Percentiles rank a stretch among this genome's conserved stretches.
Evolutionary conservation across 2,797 vertebrate species (phyloP).

Genomic region (Prionace glauca): DNA sequence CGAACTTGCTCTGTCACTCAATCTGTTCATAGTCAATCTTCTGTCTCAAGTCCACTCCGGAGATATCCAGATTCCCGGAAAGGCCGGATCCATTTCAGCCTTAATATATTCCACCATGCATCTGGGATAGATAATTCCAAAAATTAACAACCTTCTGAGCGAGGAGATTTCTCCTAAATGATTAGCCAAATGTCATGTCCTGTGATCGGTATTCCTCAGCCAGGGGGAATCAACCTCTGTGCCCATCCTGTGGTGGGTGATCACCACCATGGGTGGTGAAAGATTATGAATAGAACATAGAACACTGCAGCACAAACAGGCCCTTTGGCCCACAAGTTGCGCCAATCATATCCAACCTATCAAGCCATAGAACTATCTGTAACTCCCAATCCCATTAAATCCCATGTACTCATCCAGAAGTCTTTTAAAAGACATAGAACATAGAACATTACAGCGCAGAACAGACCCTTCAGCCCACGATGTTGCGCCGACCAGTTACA

Average conservation of each 20-base stretch:
- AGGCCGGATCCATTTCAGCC: not conserved
- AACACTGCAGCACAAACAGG: no score
- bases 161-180: not conserved
- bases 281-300: no score
- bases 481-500: no score
- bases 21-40: not conserved
- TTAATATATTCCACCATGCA: not conserved
- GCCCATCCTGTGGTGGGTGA: not conserved
- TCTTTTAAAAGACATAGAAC: no score
- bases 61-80: not conserved
- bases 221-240: not conserved
- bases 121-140: not conserved
- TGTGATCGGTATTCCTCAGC: not conserved
- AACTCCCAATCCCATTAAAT: no score
- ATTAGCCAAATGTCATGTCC: not conserved
- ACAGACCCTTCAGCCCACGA: no score
- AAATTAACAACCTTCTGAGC: not conserved
- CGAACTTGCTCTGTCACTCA: not conserved
- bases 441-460: no score
- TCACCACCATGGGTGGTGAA: no score
- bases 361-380: no score
- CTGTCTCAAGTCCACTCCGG: not conserved
- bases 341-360: no score
- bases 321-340: no score
- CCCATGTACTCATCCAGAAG: no score